A percentile compares a stretch with the other conserved stretches of the same genome.
Conservation (phyloP, 1,140 invertebrate genomes). For the Trachymyrmex cornetzi region DNA sequence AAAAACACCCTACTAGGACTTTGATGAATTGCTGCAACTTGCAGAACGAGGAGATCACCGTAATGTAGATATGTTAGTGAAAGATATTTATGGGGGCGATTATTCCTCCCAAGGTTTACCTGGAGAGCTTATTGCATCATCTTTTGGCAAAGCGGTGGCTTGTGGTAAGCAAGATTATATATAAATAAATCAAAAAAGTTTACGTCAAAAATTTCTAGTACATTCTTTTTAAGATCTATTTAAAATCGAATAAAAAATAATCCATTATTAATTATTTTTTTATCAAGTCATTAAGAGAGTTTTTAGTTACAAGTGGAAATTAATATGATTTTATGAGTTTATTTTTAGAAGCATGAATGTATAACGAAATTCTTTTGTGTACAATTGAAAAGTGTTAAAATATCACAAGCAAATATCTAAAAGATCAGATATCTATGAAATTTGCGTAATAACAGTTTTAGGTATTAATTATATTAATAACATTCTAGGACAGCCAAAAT, state of each 20-base stretch:
- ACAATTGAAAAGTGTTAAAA: no score
- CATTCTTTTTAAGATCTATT: background rate
- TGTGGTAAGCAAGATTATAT: constrained; percentile 80
- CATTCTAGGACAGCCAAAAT: constrained; percentile 74
- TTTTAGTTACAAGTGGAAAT: background rate
- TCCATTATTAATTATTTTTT: background rate
- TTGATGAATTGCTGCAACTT: constrained; percentile 91
- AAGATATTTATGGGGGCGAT: constrained; percentile 92
- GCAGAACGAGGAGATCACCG: constrained; percentile 92
- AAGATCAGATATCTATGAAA: no score
- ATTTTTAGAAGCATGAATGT: no score
- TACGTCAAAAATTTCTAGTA: background rate
- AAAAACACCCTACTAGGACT: constrained; percentile 86
- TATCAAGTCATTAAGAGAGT: background rate
- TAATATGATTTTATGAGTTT: background rate
- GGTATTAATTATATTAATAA: constrained; percentile 47
- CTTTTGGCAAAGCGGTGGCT: constrained; percentile 91
- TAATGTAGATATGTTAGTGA: constrained; percentile 92
- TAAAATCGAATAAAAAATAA: background rate
- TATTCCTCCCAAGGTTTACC: constrained; percentile 88
- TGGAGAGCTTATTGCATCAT: constrained; percentile 92
- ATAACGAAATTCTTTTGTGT: no score
- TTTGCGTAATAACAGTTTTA: background rate
- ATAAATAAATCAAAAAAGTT: background rate
- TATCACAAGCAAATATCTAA: no score